Base-by-base conservation (phyloP, 2,888 invertebrate genomes). In the Blastobasis adustella region DNA sequence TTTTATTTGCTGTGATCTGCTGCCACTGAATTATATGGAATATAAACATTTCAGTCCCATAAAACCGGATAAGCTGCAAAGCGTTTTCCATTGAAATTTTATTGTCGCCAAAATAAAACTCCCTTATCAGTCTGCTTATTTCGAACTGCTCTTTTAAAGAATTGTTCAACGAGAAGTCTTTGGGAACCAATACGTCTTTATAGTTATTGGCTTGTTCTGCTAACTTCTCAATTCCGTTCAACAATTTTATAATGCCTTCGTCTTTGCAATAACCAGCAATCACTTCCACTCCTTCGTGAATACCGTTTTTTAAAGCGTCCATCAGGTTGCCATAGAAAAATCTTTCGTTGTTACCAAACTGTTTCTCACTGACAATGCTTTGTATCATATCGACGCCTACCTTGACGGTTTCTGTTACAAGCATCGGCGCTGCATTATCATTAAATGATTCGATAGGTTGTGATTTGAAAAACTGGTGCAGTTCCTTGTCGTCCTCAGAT, bases 261-360 rank as follows among this genome's bases (percentile, higher is more conserved):
- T 94, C 91, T 23, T 90, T 89, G 5, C 91, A 94, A 8, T 92
- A 78, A 4, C 95, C 95, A 36, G 91, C 85, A 72, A 95, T 91
- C 69, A 94, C 90, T 0, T 94, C 93, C 1, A 93, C 81, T 4
- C 64, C 73, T 56, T 75, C 64, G 45, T 90, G 79, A 6, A 81
- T 77, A 6, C 90, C 91, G 5, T 82, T 73, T 60, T 79, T 76
- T 10, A 87, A 58, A 10, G 76, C 68, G 7, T 90, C 80, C 7
- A 53, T 51, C 4, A 61, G 49, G 48, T 76, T 67, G 23, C 74
- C 78, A 44, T 58, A 61, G 52, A 79, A 79, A 51, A 75, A 82
- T 52, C 65, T 66, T 58, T 82, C 79, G 6, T 58, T 61, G 40
- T 66, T 55, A 9, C 67, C 69, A 55, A 79, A 80, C 51, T 74